Evolutionary conservation across 2,113 vertebrate genomes (phyloP).

Genomic region (Pogona vitticeps): DNA sequence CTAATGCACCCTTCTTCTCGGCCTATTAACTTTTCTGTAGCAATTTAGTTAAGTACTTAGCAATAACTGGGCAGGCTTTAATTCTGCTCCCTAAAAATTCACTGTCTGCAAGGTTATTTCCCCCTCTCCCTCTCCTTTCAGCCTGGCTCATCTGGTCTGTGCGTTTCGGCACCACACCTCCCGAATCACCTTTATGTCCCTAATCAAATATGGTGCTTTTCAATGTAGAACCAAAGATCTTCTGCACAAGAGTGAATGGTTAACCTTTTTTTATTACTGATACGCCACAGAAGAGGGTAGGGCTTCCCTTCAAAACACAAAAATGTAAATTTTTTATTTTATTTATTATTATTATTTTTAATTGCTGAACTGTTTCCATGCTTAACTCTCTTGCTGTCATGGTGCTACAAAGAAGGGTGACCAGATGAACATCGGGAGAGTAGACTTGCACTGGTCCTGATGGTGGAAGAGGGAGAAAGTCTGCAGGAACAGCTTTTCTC

Average conservation of each 20-base stretch:
- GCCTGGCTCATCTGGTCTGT: not conserved
- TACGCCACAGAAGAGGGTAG: not conserved
- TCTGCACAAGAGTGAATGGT: constrained; percentile 15
- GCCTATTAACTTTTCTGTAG: constrained; percentile 40
- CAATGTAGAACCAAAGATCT: not conserved
- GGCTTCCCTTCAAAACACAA: too few species aligned
- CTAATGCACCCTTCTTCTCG: constrained; percentile 26
- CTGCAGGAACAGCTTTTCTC: not conserved
- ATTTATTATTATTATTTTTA: too few species aligned
- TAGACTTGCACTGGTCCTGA: too few species aligned
- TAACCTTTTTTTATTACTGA: not conserved
- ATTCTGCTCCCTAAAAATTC: constrained; percentile 31
- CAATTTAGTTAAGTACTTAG: constrained; percentile 20
- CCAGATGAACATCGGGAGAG: not conserved
- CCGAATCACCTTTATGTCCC: not conserved
- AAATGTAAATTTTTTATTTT: too few species aligned
- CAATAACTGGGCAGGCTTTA: constrained; percentile 42
- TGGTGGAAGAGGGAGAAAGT: too few species aligned
- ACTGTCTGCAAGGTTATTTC: constrained; percentile 4
- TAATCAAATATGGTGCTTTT: constrained; percentile 22
- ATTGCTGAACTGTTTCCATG: not conserved
- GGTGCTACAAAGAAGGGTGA: not conserved
- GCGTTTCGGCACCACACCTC: not conserved
- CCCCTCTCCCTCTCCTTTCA: not conserved
- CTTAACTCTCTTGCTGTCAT: not conserved